Evolutionary conservation across 2,113 vertebrate species (phyloP), one percentile per base, ranked within the genome.

Genomic region (Zootoca vivipara): DNA sequence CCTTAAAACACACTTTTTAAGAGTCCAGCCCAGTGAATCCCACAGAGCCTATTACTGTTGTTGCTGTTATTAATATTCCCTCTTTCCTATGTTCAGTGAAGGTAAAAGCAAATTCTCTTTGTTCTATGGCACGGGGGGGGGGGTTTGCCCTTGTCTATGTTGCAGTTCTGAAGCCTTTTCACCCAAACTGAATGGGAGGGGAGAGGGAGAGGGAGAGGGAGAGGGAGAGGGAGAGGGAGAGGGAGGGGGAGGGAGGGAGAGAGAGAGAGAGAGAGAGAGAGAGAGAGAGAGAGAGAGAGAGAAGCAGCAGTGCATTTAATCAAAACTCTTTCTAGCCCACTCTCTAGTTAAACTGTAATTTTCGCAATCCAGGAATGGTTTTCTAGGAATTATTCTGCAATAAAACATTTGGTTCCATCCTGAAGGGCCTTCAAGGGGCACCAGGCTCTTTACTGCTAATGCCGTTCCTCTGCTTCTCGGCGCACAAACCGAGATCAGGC

Each of bases 401-500:
- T 8, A 6, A 20, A 83, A 62, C 75, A 86, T 74, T 85, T 79
- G 0, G 90, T 90, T 95, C 82, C 87, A 86, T 82, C 84, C 86
- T 84, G 35, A 67, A 56, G 85, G 89, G 89, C 52, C 24, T 8
- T 52, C 35, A 26, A 90, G 89, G 85, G 89, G 85, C 84, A 91
- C 87, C 89, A 92, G 52, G 85, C 85, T 58, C 67, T 80, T 80
- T 30, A 16, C 52, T 62, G 15, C 28, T 62, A 62, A 62, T 80
- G 18, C 18, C 42, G 67, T 73, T 70, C 40, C 28, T 33, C n/a
- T 83, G 81, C 92, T 86, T 88, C 93, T 86, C 92, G 85, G 77
- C 42, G 88, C 83, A 82, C 93, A 91, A 91, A 95, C 94, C 92
- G 91, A 94, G 89, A 56, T 93, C 90, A 73, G 92, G 70, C 83